Evolutionary conservation across 1,140 invertebrate genomes (phyloP).

Genomic region (Eupristina koningsbergeri): DNA sequence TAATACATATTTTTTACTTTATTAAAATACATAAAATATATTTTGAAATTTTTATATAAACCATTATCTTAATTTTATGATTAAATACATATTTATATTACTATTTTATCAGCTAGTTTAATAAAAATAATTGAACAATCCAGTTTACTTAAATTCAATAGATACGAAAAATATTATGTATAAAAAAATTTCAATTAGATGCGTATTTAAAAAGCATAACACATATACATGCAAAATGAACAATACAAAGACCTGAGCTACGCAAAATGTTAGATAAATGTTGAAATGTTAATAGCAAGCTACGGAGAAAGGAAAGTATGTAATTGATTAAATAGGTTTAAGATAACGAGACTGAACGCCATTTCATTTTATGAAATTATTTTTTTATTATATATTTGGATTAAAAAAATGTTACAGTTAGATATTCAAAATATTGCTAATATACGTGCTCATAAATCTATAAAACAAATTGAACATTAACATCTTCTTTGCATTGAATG

Average conservation of each 20-base stretch:
- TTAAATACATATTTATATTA: background rate
- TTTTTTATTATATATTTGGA: slow-evolving; percentile 63
- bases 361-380: slow-evolving; percentile 56
- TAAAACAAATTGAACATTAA: slow-evolving; percentile 18
- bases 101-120: background rate
- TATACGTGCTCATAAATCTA: slow-evolving; percentile 14
- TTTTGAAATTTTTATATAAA: background rate
- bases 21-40: background rate
- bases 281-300: slow-evolving; percentile 69
- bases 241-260: slow-evolving; percentile 30
- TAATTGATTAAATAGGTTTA: slow-evolving; percentile 57
- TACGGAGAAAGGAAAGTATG: slow-evolving; percentile 52
- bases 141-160: too few relatives aligned
- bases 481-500: slow-evolving; percentile 35
- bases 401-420: slow-evolving; percentile 56
- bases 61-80: background rate
- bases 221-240: slow-evolving; percentile 40
- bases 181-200: background rate
- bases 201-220: background rate
- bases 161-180: too few relatives aligned
- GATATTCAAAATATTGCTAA: slow-evolving; percentile 34
- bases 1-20: background rate
- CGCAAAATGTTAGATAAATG: slow-evolving; percentile 63
- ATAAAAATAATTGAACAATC: too few relatives aligned
- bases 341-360: slow-evolving; percentile 60